These are phyloP conservation scores for Athene noctua DNA, from an alignment of 2,113 vertebrate genomes.

Conservation along the genomic window DNA sequence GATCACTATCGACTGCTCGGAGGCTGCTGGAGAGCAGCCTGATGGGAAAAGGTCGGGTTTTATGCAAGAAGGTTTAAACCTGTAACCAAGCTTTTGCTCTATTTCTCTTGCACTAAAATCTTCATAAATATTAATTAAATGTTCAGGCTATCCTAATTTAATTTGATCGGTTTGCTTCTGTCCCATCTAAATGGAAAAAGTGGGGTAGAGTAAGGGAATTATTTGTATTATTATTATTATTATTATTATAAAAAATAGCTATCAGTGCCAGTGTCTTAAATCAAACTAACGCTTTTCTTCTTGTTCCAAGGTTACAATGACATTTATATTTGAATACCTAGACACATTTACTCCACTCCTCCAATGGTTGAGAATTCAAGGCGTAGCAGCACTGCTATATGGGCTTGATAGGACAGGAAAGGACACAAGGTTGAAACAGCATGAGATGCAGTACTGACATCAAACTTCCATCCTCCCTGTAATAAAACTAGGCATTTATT, in stretches of 20 bases:
- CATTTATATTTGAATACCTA: background rate
- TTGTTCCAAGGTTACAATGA: constrained; percentile 23
- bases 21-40: constrained; percentile 15
- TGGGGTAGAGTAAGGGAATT: background rate
- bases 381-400: background rate
- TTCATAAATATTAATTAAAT: constrained; percentile 68
- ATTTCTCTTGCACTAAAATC: constrained; percentile 50
- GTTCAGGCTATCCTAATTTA: constrained; percentile 9
- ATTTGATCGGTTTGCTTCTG: constrained; percentile 25
- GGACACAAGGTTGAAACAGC: background rate
- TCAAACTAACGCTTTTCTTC: constrained; percentile 46
- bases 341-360: background rate
- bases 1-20: background rate
- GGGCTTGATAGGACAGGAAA: background rate
- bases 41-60: constrained; percentile 38
- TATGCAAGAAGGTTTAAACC: constrained; percentile 50
- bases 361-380: background rate
- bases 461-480: background rate
- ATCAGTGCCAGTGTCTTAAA: background rate
- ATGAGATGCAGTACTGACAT: background rate
- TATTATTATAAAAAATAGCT: background rate
- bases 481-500: background rate
- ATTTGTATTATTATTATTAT: constrained; percentile 1
- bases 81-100: constrained; percentile 40
- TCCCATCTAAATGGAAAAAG: background rate